Evolutionary conservation across 2,113 vertebrate species (phyloP), one percentile per base, ranked within the genome.

Genomic region (Nothobranchius furzeri): DNA sequence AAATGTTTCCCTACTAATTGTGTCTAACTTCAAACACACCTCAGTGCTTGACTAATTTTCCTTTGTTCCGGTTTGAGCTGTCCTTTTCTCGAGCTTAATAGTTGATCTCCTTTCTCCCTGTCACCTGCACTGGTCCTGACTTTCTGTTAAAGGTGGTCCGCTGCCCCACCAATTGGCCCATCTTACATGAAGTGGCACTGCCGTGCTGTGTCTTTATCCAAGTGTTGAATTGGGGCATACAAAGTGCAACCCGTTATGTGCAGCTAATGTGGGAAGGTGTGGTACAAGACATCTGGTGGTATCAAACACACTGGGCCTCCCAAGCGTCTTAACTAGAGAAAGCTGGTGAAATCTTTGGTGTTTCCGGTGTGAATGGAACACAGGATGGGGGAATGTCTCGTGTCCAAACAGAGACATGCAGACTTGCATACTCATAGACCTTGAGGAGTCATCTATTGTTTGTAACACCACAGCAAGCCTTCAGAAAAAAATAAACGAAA

Each of bases 1-100:
- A 88, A 88, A 83, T 65, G 53, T 89, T 85, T 80, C 55, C 79
- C 81, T 74, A 79, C 78, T 91, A 91, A 92, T 89, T 91, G 87
- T 90, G 91, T 91, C 88, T 61, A 84, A 91, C 91, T 90, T 93
- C 79, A 91, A 93, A 92, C 79, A 43, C 75, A 63, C 74, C 82
- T 80, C 76, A 65, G 49, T 64, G 84, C 83, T 88, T 85, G 88
- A 85, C 79, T 40, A 40, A 40, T 30, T 77, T 87, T 74, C 84
- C 75, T 73, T 67, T 65, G 36, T 64, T 30, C n/a, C 50, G 37
- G 9, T 46, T 60, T 68, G 45, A 55, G 63, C 46, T 15, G 12
- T 66, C 59, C 78, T 69, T 65, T 52, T 59, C 62, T 64, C 47
- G 12, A 9, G 15, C 54, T 57, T 48, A 76, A 70, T 42, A 46